phyloP scores from a whole-genome alignment of 2,113 vertebrate species.

The Scalopus aquaticus region DNA sequence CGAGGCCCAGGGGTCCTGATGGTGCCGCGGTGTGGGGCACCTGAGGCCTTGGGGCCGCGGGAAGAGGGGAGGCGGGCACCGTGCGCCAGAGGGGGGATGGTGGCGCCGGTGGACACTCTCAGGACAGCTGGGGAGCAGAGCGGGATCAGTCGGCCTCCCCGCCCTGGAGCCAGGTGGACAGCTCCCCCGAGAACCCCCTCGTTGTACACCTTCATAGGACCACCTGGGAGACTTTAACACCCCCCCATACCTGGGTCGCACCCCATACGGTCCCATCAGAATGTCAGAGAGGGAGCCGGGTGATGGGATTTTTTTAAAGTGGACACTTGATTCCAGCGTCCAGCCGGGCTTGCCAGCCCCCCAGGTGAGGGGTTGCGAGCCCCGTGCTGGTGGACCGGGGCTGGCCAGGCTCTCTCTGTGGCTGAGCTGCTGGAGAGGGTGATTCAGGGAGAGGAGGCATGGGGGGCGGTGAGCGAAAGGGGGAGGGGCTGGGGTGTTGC shows the following conservation, averaged over 20 bases:
- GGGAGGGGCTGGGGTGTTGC: too few relatives aligned
- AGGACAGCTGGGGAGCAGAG: not conserved
- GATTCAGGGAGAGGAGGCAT: not conserved
- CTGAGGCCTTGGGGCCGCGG: not conserved
- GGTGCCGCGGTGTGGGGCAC: rapidly evolving
- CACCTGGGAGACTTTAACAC: not conserved
- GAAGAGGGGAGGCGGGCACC: not conserved
- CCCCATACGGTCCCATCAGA: rapidly evolving
- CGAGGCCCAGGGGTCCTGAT: not conserved
- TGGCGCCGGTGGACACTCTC: rapidly evolving
- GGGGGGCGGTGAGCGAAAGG: rapidly evolving
- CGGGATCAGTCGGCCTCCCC: not conserved
- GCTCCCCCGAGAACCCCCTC: not conserved
- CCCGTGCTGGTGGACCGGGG: not conserved
- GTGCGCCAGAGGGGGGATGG: not conserved
- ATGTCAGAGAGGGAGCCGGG: not conserved
- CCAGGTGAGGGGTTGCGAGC: too few relatives aligned
- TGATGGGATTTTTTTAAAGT: not conserved
- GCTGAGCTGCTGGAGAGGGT: too few relatives aligned
- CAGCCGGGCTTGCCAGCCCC: too few relatives aligned
- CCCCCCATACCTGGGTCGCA: too few relatives aligned
- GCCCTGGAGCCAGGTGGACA: not conserved
- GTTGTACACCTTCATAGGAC: not conserved
- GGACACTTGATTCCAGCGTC: rapidly evolving
- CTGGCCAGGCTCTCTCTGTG: not conserved